phyloP scores from a whole-genome alignment of 2,888 invertebrate species.

The Sclerodermus sp. region DNA sequence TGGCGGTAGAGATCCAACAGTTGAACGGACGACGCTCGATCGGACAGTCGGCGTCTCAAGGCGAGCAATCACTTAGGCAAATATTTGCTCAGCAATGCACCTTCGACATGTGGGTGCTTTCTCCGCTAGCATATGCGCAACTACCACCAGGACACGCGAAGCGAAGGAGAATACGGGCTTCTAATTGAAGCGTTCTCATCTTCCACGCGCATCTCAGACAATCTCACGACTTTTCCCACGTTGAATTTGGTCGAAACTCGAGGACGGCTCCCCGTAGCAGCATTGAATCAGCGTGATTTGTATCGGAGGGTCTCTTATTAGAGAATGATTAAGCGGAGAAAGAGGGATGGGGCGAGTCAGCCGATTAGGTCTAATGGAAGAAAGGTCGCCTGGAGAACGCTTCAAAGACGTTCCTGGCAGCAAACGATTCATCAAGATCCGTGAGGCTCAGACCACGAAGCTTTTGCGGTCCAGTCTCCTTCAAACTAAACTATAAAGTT shows the following conservation, averaged over 20 bases:
- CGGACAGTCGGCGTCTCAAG: constrained; percentile 27
- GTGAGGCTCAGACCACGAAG: constrained; percentile 35
- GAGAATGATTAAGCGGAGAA: background rate
- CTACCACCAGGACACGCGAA: constrained; percentile 13
- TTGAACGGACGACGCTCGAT: constrained; percentile 15
- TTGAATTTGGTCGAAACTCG: too few species aligned
- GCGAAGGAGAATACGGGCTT: constrained; percentile 31
- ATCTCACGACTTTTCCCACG: too few species aligned
- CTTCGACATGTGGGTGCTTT: constrained; percentile 46
- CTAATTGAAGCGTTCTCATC: constrained; percentile 22
- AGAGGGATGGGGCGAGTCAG: constrained; percentile 10
- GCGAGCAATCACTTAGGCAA: constrained; percentile 54
- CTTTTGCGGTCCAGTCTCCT: constrained; percentile 41
- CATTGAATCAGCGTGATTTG: too few species aligned
- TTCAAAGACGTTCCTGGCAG: constrained; percentile 44
- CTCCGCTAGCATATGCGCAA: constrained; percentile 16
- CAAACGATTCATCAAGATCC: constrained; percentile 45
- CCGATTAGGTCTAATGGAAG: constrained; percentile 48
- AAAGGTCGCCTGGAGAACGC: constrained; percentile 33
- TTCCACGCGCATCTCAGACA: too few species aligned
- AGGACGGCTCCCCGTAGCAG: too few species aligned
- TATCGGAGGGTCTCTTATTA: too few species aligned
- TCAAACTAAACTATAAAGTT: constrained; percentile 47
- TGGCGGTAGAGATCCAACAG: background rate
- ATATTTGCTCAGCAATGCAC: constrained; percentile 52